A percentile compares a stretch with the other conserved stretches of the same genome.
Conservation (phyloP, 2,888 invertebrate genomes). For the Sphecodes monilicornis region DNA sequence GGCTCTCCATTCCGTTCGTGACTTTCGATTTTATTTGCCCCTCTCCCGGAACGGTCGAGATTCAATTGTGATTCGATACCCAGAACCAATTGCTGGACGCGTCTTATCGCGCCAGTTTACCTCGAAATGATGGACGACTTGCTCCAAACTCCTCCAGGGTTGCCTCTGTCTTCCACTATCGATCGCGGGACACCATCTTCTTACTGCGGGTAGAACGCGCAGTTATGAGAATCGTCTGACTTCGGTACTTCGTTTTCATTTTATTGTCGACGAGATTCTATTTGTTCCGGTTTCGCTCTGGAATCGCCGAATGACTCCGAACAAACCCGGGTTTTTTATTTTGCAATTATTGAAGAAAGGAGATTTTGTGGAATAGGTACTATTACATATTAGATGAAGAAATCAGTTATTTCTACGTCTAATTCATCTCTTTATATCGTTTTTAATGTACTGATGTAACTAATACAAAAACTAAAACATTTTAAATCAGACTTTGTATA, state of each 20-base stretch:
- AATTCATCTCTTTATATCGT: too few species aligned
- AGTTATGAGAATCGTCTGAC: too few species aligned
- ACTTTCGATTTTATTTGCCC: slow-evolving; percentile 56
- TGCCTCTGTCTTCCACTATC: neutral
- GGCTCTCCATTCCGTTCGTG: slow-evolving; percentile 39
- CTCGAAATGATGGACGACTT: slow-evolving; percentile 37
- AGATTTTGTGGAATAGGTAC: neutral
- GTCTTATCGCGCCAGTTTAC: slow-evolving; percentile 12
- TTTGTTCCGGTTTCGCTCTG: neutral
- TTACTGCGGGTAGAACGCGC: too few species aligned
- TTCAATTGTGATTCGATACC: slow-evolving; percentile 14
- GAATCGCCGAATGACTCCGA: neutral
- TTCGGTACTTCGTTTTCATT: neutral
- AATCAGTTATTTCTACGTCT: too few species aligned
- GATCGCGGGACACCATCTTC: neutral
- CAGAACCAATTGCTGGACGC: neutral
- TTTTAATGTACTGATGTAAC: neutral
- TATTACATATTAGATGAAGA: too few species aligned
- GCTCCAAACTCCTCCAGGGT: neutral
- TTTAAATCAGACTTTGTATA: neutral
- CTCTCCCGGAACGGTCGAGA: slow-evolving; percentile 12
- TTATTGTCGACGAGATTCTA: neutral
- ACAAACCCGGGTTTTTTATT: neutral
- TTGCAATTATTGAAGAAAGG: neutral
- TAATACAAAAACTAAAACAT: neutral